These are phyloP conservation scores for Holacanthus passer DNA, from an alignment of 2,113 vertebrate genomes.

Conservation along the genomic window DNA sequence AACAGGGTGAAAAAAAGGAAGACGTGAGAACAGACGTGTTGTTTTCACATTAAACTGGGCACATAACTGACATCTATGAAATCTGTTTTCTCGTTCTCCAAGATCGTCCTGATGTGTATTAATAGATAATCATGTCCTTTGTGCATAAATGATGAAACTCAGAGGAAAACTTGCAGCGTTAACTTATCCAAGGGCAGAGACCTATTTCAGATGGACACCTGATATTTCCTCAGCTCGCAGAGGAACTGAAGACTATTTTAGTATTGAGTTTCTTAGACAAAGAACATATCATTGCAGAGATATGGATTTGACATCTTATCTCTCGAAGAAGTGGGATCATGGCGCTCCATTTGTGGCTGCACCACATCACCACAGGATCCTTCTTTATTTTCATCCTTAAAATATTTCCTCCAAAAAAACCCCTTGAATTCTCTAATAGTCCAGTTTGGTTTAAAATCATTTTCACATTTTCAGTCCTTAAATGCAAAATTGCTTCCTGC, in stretches of 20 bases:
- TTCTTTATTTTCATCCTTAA: neutral
- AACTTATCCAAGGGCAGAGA: conserved; percentile 2
- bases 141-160: neutral
- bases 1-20: neutral
- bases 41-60: neutral
- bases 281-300: conserved; percentile 1
- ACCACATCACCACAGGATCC: neutral
- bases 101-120: neutral
- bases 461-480: neutral
- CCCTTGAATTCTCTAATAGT: too few species aligned
- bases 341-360: conserved; percentile 11
- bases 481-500: neutral
- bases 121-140: neutral
- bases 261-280: conserved; percentile 37
- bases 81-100: neutral
- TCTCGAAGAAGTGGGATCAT: neutral
- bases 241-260: conserved; percentile 40
- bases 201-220: conserved; percentile 20
- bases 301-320: conserved; percentile 56
- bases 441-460: neutral
- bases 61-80: neutral
- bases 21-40: neutral
- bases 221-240: conserved; percentile 25
- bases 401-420: neutral
- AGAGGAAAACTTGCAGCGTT: neutral